These are phyloP conservation scores for Drosophila watanabei DNA, from an alignment of 1,140 invertebrate genomes.

Conservation along the genomic window DNA sequence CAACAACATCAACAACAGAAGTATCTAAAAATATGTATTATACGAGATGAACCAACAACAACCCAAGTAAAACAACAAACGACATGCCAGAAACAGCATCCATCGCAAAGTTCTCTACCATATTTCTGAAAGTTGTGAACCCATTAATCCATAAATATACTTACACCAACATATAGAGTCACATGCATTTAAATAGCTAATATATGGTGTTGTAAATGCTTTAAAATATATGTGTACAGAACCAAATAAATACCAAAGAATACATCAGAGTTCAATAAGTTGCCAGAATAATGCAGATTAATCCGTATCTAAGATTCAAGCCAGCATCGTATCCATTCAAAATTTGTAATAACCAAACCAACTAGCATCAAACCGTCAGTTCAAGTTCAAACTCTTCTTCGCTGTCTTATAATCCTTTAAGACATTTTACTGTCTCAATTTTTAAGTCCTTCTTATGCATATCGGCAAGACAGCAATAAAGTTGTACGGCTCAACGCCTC, in stretches of 20 bases:
- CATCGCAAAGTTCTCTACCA: constrained; percentile 44
- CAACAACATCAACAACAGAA: constrained; percentile 62
- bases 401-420: constrained; percentile 1
- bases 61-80: constrained; percentile 34
- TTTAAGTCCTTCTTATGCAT: constrained; percentile 6
- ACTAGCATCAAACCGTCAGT: constrained; percentile 5
- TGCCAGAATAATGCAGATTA: constrained; percentile 21
- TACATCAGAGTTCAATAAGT: constrained; percentile 51
- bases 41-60: constrained; percentile 40
- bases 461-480: constrained; percentile 39
- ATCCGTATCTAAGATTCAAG: constrained; percentile 18
- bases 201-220: constrained; percentile 75
- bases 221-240: constrained; percentile 61
- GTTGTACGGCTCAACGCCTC: constrained; percentile 29
- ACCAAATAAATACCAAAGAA: constrained; percentile 44
- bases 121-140: constrained; percentile 68
- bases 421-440: constrained; percentile 14
- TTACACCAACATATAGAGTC: constrained; percentile 24
- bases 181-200: constrained; percentile 61
- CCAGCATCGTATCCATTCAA: constrained; percentile 13
- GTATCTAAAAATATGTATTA: constrained; percentile 55
- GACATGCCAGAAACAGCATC: constrained; percentile 36
- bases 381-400: constrained; percentile 6
- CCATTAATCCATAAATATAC: constrained; percentile 32
- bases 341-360: background rate